Conservation (phyloP, 2,888 invertebrate genomes). For the Calameuta filiformis region DNA sequence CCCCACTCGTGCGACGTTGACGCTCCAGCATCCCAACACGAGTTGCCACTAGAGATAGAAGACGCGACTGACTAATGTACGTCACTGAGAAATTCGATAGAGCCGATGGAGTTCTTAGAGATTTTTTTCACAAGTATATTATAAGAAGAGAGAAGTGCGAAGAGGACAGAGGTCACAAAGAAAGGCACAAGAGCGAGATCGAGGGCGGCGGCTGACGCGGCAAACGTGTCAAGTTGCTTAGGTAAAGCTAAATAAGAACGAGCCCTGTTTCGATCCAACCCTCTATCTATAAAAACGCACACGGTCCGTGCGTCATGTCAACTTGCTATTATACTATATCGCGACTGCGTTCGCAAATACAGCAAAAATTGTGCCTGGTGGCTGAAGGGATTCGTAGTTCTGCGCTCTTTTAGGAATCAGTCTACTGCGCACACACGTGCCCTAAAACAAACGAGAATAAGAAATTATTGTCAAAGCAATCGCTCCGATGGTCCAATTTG, state of each 20-base stretch:
- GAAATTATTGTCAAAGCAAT: too few relatives aligned
- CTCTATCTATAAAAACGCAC: background rate
- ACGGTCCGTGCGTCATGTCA: background rate
- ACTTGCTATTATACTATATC: background rate
- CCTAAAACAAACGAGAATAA: too few relatives aligned
- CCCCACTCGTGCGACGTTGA: too few relatives aligned
- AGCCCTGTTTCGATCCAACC: background rate
- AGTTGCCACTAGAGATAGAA: background rate
- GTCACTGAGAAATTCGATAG: background rate
- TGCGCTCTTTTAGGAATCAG: too few relatives aligned
- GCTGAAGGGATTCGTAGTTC: background rate
- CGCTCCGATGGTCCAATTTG: background rate
- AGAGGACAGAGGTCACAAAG: background rate
- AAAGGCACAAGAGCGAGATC: background rate
- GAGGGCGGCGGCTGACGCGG: slow-evolving; percentile 15
- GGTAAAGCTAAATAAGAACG: slow-evolving; percentile 41
- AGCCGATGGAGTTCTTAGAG: background rate
- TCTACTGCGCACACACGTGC: too few relatives aligned
- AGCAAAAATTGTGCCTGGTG: background rate
- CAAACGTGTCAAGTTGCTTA: slow-evolving; percentile 58
- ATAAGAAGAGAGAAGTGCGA: background rate
- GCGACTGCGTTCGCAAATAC: background rate
- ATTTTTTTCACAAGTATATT: background rate
- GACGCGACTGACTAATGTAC: background rate
- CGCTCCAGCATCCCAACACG: background rate